Conservation (phyloP, 2,113 vertebrate species). For the Uria lomvia region DNA sequence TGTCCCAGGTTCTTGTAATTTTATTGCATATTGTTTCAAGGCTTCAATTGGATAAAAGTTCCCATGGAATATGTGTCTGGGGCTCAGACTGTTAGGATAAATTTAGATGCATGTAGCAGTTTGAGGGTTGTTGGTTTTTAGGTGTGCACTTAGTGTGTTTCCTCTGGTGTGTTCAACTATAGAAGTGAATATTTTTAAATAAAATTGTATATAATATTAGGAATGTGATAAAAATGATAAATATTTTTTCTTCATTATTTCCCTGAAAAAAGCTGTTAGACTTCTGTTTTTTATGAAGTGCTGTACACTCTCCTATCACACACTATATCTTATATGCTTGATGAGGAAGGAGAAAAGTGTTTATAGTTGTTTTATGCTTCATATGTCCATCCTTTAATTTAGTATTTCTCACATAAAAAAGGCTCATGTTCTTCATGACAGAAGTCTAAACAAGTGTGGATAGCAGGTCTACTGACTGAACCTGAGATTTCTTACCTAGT, state of each 20-base stretch:
- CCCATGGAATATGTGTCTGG: neutral
- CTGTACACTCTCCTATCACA: neutral
- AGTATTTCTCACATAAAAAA: neutral
- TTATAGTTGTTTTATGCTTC: neutral
- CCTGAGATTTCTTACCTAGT: neutral
- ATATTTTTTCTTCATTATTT: neutral
- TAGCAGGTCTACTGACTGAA: neutral
- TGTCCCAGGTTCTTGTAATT: neutral
- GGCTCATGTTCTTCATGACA: too few species aligned
- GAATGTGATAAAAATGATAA: neutral
- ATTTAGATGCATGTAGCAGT: neutral
- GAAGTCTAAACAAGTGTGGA: neutral
- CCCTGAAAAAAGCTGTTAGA: neutral
- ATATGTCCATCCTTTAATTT: neutral
- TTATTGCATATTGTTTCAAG: neutral
- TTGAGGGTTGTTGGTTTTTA: neutral
- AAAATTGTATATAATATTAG: neutral
- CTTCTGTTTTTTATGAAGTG: neutral
- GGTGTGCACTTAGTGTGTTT: neutral
- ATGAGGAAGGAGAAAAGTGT: neutral
- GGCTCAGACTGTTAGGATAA: neutral
- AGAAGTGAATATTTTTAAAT: neutral
- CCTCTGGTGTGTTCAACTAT: neutral
- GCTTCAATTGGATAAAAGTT: neutral
- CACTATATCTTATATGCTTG: neutral